Conservation (phyloP, 2,113 vertebrate genomes). For the Marmota flaviventris region DNA sequence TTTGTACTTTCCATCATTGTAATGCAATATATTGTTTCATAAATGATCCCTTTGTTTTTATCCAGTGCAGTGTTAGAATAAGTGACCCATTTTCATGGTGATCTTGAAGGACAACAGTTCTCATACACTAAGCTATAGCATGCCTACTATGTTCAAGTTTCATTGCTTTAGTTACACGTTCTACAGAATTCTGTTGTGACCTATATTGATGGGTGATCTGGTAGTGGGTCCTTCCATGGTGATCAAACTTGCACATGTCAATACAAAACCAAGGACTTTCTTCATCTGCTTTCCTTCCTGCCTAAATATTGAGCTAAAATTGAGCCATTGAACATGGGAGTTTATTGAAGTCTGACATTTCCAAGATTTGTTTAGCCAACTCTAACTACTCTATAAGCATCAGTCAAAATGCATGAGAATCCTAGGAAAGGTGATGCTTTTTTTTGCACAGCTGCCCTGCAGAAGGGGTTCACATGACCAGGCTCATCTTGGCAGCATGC, state of each 20-base stretch:
- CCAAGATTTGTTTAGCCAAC: constrained; percentile 58
- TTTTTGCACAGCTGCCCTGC: constrained; percentile 59
- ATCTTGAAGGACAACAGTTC: constrained; percentile 22
- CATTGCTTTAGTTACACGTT: neutral
- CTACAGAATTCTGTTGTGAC: neutral
- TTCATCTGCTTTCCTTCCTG: constrained; percentile 65
- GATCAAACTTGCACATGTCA: neutral
- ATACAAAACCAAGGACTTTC: neutral
- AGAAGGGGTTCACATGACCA: neutral
- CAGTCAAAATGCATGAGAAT: constrained; percentile 15
- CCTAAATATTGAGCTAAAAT: constrained; percentile 70
- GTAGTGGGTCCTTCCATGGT: neutral
- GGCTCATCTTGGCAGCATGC: neutral
- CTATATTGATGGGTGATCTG: neutral
- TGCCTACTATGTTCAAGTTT: neutral
- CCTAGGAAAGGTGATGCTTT: constrained; percentile 32
- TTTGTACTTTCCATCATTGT: neutral
- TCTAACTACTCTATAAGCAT: constrained; percentile 36
- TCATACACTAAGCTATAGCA: neutral
- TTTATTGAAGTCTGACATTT: constrained; percentile 75
- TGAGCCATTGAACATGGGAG: neutral
- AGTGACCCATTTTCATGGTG: neutral
- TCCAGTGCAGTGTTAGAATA: constrained; percentile 1
- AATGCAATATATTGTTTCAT: neutral
- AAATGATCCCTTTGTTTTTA: constrained; percentile 14